These are phyloP conservation scores for Aelia acuminata DNA, from an alignment of 2,888 invertebrate species.

Conservation along the genomic window DNA sequence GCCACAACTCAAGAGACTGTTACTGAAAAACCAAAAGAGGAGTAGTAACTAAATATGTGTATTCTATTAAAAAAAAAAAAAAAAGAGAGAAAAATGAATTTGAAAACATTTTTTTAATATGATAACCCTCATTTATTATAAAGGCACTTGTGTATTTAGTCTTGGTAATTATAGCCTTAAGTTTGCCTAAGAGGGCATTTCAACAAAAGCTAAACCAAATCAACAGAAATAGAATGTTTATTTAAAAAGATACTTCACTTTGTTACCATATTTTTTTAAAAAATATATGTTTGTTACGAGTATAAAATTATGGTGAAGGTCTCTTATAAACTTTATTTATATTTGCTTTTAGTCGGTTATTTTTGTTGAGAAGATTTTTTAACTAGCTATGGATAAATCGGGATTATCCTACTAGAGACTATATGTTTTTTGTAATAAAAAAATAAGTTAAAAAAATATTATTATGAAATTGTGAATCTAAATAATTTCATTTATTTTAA, in stretches of 20 bases:
- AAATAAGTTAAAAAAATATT: slow-evolving; percentile 9
- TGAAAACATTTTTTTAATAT: slow-evolving; percentile 2
- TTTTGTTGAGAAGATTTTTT: slow-evolving; percentile 36
- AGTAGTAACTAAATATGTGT: slow-evolving; percentile 56
- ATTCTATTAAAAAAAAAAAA: slow-evolving; percentile 43
- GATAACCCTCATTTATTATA: slow-evolving; percentile 51
- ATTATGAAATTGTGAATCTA: not conserved
- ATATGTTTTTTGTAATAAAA: slow-evolving; percentile 28
- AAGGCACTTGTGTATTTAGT: slow-evolving; percentile 53
- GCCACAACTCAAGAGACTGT: slow-evolving; percentile 66
- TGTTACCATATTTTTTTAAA: slow-evolving; percentile 24
- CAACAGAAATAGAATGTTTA: slow-evolving; percentile 38
- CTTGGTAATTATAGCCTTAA: slow-evolving; percentile 19
- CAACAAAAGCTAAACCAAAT: slow-evolving; percentile 9
- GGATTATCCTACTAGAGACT: slow-evolving; percentile 33
- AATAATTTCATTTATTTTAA: slow-evolving; percentile 45
- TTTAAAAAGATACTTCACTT: slow-evolving; percentile 44
- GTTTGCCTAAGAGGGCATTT: slow-evolving; percentile 37
- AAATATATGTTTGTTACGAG: slow-evolving; percentile 19
- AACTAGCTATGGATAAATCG: slow-evolving; percentile 33
- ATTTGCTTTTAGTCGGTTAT: slow-evolving; percentile 28
- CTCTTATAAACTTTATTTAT: slow-evolving; percentile 34
- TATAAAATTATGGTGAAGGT: slow-evolving; percentile 48
- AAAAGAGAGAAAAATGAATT: slow-evolving; percentile 43
- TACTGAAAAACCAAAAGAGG: slow-evolving; percentile 60